These are phyloP conservation scores for Perizoma flavofasciatum DNA, from an alignment of 2,888 invertebrate species.

Conservation along the genomic window DNA sequence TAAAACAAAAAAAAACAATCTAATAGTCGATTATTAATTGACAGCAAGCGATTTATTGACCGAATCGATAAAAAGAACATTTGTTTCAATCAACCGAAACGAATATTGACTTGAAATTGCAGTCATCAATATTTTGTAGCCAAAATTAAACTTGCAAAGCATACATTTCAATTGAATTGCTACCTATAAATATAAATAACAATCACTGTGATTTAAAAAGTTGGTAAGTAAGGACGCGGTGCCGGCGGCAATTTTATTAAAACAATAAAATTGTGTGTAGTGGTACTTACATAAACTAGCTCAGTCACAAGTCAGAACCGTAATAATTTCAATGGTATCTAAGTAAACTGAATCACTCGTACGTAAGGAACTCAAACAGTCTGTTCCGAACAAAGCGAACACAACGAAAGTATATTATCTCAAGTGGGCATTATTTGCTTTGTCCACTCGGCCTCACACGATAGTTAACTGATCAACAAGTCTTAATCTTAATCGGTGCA, in stretches of 20 bases:
- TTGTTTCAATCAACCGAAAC: constrained; percentile 24
- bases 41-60: constrained; percentile 36
- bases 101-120: constrained; percentile 19
- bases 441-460: constrained; percentile 37
- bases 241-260: too few relatives aligned
- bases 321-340: background rate
- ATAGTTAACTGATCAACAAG: constrained; percentile 5
- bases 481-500: constrained; percentile 5
- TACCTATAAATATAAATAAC: constrained; percentile 1
- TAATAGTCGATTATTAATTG: constrained; percentile 42
- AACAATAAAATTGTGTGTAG: too few relatives aligned
- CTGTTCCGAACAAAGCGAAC: constrained; percentile 19
- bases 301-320: background rate
- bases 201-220: too few relatives aligned
- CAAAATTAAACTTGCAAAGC: constrained; percentile 10
- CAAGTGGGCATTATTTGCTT: constrained; percentile 45
- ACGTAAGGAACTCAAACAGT: constrained; percentile 4
- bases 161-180: constrained; percentile 19
- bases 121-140: constrained; percentile 14
- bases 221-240: too few relatives aligned
- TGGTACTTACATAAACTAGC: background rate
- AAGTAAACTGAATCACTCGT: background rate
- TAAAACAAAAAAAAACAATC: constrained; percentile 27
- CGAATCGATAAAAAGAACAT: constrained; percentile 30
- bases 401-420: constrained; percentile 42